phyloP scores from a whole-genome alignment of 2,888 invertebrate species.

The Andrena praecox region DNA sequence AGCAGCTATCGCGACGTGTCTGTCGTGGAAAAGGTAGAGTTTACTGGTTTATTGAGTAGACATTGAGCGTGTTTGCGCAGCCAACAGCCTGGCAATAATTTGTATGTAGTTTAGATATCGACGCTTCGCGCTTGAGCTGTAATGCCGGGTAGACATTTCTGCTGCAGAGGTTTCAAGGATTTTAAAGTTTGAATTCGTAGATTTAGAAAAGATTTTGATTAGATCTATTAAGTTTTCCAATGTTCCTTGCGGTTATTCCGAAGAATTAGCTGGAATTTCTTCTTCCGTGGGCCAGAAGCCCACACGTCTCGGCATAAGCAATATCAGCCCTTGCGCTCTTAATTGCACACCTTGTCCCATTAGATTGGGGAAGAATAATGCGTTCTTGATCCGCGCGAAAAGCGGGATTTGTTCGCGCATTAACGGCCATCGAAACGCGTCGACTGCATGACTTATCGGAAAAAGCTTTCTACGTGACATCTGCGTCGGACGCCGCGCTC shows the following conservation, averaged over 20 bases:
- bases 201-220: no score
- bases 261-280: no score
- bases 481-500: conserved; percentile 5
- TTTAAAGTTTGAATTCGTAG: neutral
- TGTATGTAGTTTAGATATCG: neutral
- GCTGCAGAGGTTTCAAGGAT: neutral
- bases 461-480: conserved; percentile 54
- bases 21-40: conserved; percentile 1
- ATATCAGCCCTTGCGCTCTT: neutral
- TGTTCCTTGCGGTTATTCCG: no score
- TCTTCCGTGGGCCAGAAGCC: no score
- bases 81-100: conserved; percentile 28
- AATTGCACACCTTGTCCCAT: neutral
- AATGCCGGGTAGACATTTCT: neutral
- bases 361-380: conserved; percentile 12
- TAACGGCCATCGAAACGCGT: conserved; percentile 42
- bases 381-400: conserved; percentile 9
- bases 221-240: no score
- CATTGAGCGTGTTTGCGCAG: conserved; percentile 12
- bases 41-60: conserved; percentile 30
- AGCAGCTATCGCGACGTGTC: neutral
- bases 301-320: neutral
- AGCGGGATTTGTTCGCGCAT: conserved; percentile 36
- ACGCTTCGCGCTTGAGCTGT: neutral
- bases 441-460: conserved; percentile 49